Evolutionary conservation across 2,797 vertebrate genomes (phyloP), one percentile per base, ranked within the genome.

Genomic region (Momotus momota): DNA sequence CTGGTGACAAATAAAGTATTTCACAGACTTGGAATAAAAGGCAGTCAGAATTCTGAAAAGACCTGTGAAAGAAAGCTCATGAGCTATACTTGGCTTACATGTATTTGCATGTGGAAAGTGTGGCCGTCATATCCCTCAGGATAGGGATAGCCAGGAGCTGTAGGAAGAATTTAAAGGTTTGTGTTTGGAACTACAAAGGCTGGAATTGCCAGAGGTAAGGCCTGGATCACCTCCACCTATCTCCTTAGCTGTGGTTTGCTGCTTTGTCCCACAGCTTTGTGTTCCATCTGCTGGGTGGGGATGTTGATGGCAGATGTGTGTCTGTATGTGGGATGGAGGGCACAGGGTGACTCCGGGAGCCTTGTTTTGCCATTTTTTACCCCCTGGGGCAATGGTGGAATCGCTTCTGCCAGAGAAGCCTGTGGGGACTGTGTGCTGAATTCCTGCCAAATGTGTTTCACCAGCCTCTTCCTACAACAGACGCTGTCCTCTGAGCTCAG

Each of bases 201-300:
- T 67, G 52, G 79, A 60, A 41, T 29, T 78, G 45, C 14, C 64
- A 80, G 64, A 55, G 17, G 22, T 35, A 43, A 80, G 54, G 45
- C 45, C 11, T 1, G 57, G 75, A 15, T 46, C 15, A 7, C 1
- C 23, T 48, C 40, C 40, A 11, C 0, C 0, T 13, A 3, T 43
- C n/a, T 62, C 51, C 66, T 43, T 61, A 66, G 38, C 9, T 79
- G n/a, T 1, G 2, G 19, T 70, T 75, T 82, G 71, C 48, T 85
- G 71, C 91, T 55, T 66, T 19, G 35, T 84, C 61, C 48, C 45
- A 26, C 60, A 45, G 74, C 55, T 73, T 11, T 38, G 67, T 52
- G 45, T 45, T 62, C 41, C 55, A 75, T 17, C 54, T 48, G 9
- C 45, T 61, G 86, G n/a, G 45, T 9, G 55, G 48, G 38, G 78